Percentiles rank a stretch among this genome's conserved stretches.
These are phyloP conservation scores for Ichneumoninae sp. DNA, from an alignment of 2,888 invertebrate species.

Conservation along the genomic window DNA sequence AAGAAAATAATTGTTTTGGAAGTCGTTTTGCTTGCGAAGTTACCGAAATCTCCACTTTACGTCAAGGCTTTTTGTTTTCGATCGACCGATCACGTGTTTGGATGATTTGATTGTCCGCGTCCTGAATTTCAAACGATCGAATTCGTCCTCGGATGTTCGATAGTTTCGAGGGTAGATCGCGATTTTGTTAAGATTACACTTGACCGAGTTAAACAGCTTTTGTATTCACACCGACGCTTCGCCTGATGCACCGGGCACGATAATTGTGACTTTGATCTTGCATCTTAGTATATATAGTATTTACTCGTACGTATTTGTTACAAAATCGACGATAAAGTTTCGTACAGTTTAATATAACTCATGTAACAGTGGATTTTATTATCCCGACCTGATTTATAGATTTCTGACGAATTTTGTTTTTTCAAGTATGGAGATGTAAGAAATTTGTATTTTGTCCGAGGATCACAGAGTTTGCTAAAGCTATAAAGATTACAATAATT, in stretches of 20 bases:
- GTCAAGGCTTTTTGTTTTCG: slow-evolving; percentile 12
- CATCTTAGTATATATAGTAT: not conserved
- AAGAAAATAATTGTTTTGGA: not conserved
- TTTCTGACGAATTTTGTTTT: not conserved
- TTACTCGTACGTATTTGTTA: not conserved
- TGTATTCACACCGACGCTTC: slow-evolving; percentile 1
- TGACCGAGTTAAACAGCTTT: not conserved
- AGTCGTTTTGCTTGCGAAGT: not conserved
- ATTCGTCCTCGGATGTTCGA: slow-evolving; percentile 14
- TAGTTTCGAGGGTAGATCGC: slow-evolving; percentile 23
- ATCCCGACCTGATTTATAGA: not conserved
- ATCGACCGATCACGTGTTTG: slow-evolving; percentile 26
- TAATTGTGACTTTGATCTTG: not conserved
- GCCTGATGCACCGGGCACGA: not conserved
- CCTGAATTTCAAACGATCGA: slow-evolving; percentile 22
- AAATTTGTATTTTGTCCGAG: not conserved
- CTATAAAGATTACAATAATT: not conserved
- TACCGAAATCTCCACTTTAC: not conserved
- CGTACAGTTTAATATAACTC: not conserved
- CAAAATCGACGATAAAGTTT: not conserved
- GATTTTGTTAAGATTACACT: slow-evolving; percentile 12
- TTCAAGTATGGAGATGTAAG: not conserved
- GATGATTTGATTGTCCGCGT: not conserved
- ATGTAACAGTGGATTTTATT: not conserved
- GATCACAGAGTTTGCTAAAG: not conserved